Evolutionary conservation across 2,113 vertebrate genomes (phyloP), one percentile per base, ranked within the genome.

Genomic region (Columbina picui): DNA sequence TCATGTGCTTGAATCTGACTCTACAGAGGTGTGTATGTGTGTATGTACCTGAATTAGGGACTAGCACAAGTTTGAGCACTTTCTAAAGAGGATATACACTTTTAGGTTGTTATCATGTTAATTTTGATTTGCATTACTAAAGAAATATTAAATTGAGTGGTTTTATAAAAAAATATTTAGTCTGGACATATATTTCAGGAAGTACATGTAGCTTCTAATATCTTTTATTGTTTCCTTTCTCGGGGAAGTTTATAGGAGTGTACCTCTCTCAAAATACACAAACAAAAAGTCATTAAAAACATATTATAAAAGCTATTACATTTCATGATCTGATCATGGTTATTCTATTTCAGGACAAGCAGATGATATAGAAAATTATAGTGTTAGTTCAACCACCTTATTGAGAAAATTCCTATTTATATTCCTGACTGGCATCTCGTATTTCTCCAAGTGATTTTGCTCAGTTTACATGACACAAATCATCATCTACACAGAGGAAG

Each of bases 371-470:
- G 64, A 71, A 95, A 95, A 96, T 94, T 88, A 88, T 7, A 90
- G 83, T 63, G 52, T 78, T 80, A 74, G 75, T 63, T 39, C 38
- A 84, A 39, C 77, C 39, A 81, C 50, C 70, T 70, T 84, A 82
- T 68, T 74, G 20, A 88, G 60, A 86, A 82, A 90, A 77, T 86
- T 67, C 57, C 7, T 90, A 86, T 69, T 96, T 91, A 80, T 85
- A 80, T 74, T 91, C 71, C 55, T 90, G 56, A 90, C 41, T 74
- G 75, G 9, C 59, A 81, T 60, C 21, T 38, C 50, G 14, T 88
- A n/a, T 93, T 96, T 95, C 61, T 93, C 17, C n/a, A 56, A 79
- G 27, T 74, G 52, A 77, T 94, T 91, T 93, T 93, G 20, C 78
- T 89, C 68, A 74, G 79, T 93, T 90, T 92, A 27, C 59, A 47